These are phyloP conservation scores for Leptinotarsa defecta DNA, from an alignment of 1,140 invertebrate genomes.

Conservation along the genomic window DNA sequence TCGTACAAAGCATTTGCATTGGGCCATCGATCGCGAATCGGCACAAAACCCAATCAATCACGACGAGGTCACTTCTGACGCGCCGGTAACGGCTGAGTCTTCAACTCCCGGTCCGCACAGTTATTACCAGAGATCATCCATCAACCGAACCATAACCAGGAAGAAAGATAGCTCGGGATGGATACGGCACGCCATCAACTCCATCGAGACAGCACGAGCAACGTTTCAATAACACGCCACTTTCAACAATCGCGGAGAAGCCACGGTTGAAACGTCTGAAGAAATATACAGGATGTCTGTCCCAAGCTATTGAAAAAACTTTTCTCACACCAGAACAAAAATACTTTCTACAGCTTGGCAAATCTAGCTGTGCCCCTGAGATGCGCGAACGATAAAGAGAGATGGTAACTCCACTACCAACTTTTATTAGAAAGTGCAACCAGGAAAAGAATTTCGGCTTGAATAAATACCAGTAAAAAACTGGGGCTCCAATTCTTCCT, in stretches of 20 bases:
- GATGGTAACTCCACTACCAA: too few species aligned
- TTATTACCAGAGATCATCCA: constrained; percentile 35
- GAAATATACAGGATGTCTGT: too few species aligned
- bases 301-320: too few species aligned
- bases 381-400: too few species aligned
- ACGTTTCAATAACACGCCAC: not conserved
- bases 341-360: too few species aligned
- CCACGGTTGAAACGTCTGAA: too few species aligned
- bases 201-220: not conserved
- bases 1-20: constrained; percentile 13
- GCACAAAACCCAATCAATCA: constrained; percentile 24
- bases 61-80: constrained; percentile 20
- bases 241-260: not conserved
- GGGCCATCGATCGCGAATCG: not conserved
- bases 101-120: constrained; percentile 32
- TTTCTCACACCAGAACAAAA: too few species aligned
- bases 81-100: constrained; percentile 23
- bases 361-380: too few species aligned
- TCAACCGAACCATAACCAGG: constrained; percentile 25
- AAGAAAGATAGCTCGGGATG: constrained; percentile 10
- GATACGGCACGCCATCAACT: constrained; percentile 20
- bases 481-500: too few species aligned
- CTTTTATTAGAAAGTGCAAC: too few species aligned
- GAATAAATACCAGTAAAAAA: too few species aligned
- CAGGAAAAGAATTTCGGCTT: too few species aligned